phyloP scores from a whole-genome alignment of 2,888 invertebrate species.

The Ichneumoninae sp. region DNA sequence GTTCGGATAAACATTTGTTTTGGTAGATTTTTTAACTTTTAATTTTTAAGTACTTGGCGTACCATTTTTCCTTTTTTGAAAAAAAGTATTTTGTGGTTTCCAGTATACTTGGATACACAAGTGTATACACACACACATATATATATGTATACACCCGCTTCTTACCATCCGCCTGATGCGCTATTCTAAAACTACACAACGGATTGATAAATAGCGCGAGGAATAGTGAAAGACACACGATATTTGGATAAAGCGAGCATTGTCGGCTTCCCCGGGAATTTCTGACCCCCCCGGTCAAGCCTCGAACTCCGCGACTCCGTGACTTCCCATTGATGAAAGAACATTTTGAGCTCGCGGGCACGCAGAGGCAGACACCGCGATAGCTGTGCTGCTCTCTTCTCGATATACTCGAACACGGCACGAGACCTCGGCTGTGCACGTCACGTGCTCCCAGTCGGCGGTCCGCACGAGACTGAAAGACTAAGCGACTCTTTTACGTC shows the following conservation, averaged over 20 bases:
- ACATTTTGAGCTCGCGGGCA: conserved; percentile 31
- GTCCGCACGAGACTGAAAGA: conserved; percentile 57
- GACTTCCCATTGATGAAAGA: conserved; percentile 57
- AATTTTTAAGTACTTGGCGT: too few relatives aligned
- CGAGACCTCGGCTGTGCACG: conserved; percentile 47
- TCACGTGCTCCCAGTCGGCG: conserved; percentile 64
- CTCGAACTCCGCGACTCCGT: conserved; percentile 49
- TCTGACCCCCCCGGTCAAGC: conserved; percentile 48
- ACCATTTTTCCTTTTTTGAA: too few relatives aligned
- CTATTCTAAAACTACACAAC: conserved; percentile 7
- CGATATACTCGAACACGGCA: conserved; percentile 51
- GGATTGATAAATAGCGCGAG: conserved; percentile 24
- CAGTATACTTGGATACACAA: conserved; percentile 33
- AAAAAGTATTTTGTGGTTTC: too few relatives aligned
- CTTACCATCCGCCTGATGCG: background rate
- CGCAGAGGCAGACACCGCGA: background rate
- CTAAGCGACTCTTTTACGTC: conserved; percentile 37
- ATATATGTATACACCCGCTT: background rate
- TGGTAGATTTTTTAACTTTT: too few relatives aligned
- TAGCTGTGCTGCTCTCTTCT: conserved; percentile 23
- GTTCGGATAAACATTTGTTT: too few relatives aligned
- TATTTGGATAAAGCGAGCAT: conserved; percentile 57
- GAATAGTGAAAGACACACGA: conserved; percentile 44
- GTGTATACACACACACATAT: background rate
- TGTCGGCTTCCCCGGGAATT: conserved; percentile 46